Conservation (phyloP, 2,113 vertebrate species). For the Myodes glareolus region DNA sequence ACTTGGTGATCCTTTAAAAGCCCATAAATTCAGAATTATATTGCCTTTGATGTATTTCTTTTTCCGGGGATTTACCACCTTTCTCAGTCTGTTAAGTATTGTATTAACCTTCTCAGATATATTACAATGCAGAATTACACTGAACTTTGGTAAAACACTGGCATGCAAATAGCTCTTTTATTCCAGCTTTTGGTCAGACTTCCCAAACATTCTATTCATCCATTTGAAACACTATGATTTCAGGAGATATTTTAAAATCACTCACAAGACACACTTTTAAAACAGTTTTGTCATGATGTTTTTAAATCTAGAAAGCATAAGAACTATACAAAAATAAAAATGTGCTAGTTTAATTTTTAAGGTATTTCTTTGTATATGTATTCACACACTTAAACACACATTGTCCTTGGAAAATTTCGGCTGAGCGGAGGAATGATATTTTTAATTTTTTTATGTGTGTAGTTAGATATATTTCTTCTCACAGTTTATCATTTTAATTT, state of each 20-base stretch:
- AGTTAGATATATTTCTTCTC: background rate
- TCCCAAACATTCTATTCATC: background rate
- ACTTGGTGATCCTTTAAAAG: slow-evolving; percentile 32
- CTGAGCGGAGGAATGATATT: background rate
- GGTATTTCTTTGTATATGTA: background rate
- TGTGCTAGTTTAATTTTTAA: background rate
- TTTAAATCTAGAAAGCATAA: background rate
- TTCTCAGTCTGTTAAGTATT: slow-evolving; percentile 19
- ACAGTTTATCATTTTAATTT: background rate
- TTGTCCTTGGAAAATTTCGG: background rate
- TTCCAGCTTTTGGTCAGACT: background rate
- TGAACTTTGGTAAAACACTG: background rate
- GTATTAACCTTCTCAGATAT: background rate
- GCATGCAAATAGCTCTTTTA: background rate
- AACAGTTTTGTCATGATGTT: background rate
- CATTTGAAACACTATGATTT: background rate
- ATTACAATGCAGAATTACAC: background rate
- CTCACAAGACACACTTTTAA: background rate
- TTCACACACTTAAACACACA: background rate
- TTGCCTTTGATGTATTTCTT: background rate
- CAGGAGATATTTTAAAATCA: background rate
- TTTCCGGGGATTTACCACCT: background rate
- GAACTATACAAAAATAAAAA: background rate
- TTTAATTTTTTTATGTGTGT: background rate
- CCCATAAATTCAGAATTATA: background rate